These are phyloP conservation scores for Helicoverpa armigera DNA, from an alignment of 1,140 invertebrate species.

Conservation along the genomic window DNA sequence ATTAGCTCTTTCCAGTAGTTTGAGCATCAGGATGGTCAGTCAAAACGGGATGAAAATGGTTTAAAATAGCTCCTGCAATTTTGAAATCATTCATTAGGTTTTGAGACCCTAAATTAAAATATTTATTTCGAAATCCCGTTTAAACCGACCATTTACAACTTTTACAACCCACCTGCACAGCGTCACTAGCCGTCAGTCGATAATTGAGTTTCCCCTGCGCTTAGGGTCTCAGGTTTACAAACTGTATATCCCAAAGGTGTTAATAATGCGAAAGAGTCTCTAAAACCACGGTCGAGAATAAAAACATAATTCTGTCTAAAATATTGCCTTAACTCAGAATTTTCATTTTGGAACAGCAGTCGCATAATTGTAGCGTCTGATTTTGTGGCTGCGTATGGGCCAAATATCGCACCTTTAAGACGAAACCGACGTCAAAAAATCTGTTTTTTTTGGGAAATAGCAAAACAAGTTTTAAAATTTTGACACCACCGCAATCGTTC, in stretches of 20 bases:
- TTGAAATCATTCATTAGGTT: background rate
- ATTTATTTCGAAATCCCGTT: background rate
- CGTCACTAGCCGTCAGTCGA: background rate
- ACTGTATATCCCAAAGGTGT: background rate
- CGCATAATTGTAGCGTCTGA: background rate
- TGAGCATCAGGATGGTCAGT: background rate
- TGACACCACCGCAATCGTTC: too few relatives aligned
- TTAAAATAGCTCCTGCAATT: background rate
- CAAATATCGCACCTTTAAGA: background rate
- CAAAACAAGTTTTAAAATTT: too few relatives aligned
- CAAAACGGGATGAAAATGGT: constrained; percentile 12
- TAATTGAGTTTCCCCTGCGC: background rate
- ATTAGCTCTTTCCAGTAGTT: background rate
- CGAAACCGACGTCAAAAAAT: too few relatives aligned
- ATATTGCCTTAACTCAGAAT: background rate
- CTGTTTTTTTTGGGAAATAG: too few relatives aligned
- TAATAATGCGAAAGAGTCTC: background rate
- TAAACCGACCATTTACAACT: background rate
- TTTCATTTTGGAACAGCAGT: background rate
- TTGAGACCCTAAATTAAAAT: background rate
- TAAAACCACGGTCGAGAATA: background rate
- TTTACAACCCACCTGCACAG: background rate
- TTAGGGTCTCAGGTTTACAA: background rate
- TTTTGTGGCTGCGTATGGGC: background rate
- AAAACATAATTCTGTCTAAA: background rate